phyloP scores from a whole-genome alignment of 2,888 invertebrate species.

The Hedya salicella region DNA sequence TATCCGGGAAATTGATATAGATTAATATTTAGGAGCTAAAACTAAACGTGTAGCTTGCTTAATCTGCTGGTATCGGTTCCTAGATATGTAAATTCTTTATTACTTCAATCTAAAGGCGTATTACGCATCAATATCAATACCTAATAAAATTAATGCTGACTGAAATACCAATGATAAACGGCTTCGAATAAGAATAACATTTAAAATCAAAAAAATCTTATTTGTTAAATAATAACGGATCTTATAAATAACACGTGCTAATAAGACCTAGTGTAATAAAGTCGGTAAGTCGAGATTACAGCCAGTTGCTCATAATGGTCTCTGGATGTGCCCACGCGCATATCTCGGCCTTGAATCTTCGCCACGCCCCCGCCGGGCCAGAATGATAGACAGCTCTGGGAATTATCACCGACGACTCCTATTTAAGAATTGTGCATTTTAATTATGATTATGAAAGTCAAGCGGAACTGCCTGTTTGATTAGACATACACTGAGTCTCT shows the following conservation, averaged over 20 bases:
- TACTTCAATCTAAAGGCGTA: neutral
- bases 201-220: too few relatives aligned
- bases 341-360: constrained; percentile 38
- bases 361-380: constrained; percentile 29
- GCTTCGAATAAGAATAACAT: too few relatives aligned
- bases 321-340: constrained; percentile 41
- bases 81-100: constrained; percentile 30
- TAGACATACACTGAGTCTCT: too few relatives aligned
- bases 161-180: neutral
- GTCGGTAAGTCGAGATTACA: constrained; percentile 13
- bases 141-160: too few relatives aligned
- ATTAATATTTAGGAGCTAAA: constrained; percentile 10
- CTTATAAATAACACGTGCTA: neutral
- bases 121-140: too few relatives aligned
- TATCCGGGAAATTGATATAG: constrained; percentile 25
- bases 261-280: constrained; percentile 8
- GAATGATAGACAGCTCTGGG: constrained; percentile 31
- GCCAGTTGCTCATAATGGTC: constrained; percentile 39
- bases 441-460: constrained; percentile 29
- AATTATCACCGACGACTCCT: constrained; percentile 20
- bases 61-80: constrained; percentile 18
- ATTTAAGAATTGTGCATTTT: constrained; percentile 11
- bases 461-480: neutral
- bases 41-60: constrained; percentile 9
- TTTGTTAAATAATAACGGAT: neutral